Evolutionary conservation across 2,888 invertebrate genomes (phyloP).

Genomic region (Dasypogon diadema): DNA sequence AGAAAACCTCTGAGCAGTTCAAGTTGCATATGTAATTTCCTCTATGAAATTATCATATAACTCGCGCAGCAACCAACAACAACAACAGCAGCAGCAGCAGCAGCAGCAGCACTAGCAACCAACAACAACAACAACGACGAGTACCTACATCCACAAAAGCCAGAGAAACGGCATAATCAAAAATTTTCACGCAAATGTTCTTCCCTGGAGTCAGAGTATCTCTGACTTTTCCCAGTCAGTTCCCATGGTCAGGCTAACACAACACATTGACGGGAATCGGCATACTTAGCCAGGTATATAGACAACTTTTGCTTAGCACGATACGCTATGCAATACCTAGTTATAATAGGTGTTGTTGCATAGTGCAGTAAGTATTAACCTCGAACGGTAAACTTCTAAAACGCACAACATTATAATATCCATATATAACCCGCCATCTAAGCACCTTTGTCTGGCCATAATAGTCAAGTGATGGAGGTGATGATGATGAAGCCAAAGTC

Average conservation of each 20-base stretch:
- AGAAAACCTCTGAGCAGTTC: conserved; percentile 39
- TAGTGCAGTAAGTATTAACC: conserved; percentile 35
- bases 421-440: conserved; percentile 20
- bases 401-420: conserved; percentile 30
- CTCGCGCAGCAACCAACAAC: conserved; percentile 4
- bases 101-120: neutral
- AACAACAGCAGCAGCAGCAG: neutral
- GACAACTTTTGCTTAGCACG: neutral
- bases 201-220: conserved; percentile 24
- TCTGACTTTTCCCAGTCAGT: conserved; percentile 30
- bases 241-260: conserved; percentile 21
- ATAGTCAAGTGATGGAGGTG: conserved; percentile 26
- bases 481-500: conserved; percentile 3
- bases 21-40: conserved; percentile 41
- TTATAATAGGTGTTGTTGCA: conserved; percentile 20
- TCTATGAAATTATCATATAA: conserved; percentile 25
- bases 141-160: neutral
- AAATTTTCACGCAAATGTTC: conserved; percentile 38
- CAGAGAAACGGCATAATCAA: neutral
- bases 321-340: neutral
- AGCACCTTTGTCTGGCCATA: conserved; percentile 27
- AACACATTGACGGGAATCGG: neutral
- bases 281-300: neutral
- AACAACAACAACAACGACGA: neutral
- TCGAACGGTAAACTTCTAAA: conserved; percentile 41